Percentiles rank a stretch among this genome's conserved stretches.
These are phyloP conservation scores for Mellivora capensis DNA, from an alignment of 2,113 vertebrate species.

Conservation along the genomic window DNA sequence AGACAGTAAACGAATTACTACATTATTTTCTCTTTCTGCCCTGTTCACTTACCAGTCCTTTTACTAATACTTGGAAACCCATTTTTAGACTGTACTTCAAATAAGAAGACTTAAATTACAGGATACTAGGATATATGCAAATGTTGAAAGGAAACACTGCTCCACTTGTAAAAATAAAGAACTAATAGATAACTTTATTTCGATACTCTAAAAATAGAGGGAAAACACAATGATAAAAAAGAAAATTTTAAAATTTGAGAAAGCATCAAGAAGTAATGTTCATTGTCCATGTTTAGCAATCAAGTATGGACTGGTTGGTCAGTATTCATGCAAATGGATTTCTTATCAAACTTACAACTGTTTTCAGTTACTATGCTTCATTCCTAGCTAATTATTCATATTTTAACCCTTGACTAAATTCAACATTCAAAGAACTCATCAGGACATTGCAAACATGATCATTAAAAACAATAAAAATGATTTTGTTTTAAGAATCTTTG, in stretches of 20 bases:
- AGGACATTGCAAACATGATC: neutral
- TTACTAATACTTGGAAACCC: neutral
- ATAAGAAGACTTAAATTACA: neutral
- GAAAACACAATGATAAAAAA: neutral
- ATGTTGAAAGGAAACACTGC: neutral
- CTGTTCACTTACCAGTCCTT: neutral
- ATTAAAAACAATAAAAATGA: neutral
- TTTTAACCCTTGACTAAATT: neutral
- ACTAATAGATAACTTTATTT: neutral
- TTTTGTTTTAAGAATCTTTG: neutral
- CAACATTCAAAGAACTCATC: neutral
- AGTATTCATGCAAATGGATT: neutral
- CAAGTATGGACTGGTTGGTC: neutral
- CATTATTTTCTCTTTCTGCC: neutral
- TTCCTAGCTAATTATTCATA: neutral
- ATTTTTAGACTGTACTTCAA: neutral
- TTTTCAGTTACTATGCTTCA: neutral
- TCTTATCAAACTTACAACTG: neutral
- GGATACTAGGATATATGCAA: neutral
- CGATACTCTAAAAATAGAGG: neutral
- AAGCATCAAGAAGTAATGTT: neutral
- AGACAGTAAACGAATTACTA: neutral
- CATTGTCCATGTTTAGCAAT: neutral
- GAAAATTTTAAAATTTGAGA: neutral
- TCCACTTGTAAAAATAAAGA: neutral